Evolutionary conservation across 2,113 vertebrate species (phyloP).

Genomic region (Grammomys surdaster): DNA sequence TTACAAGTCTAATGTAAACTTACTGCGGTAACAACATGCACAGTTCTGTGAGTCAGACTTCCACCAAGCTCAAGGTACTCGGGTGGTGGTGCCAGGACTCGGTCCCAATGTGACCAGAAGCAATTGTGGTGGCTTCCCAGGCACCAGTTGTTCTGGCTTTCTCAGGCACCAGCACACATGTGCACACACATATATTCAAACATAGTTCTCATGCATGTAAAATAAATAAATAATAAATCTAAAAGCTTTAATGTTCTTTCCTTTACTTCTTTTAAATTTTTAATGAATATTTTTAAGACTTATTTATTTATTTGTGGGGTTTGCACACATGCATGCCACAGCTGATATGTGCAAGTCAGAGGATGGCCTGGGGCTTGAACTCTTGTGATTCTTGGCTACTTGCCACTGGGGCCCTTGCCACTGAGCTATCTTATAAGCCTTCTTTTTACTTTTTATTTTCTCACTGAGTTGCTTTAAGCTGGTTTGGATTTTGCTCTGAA

Average conservation of each 20-base stretch:
- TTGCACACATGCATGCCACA: background rate
- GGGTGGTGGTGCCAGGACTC: background rate
- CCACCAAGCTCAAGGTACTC: background rate
- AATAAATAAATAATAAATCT: background rate
- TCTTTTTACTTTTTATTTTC: background rate
- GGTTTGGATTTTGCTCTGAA: background rate
- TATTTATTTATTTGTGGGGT: background rate
- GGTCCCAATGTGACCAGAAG: background rate
- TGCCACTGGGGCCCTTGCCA: background rate
- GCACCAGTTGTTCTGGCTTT: background rate
- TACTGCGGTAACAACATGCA: constrained; percentile 21
- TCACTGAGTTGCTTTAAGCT: background rate
- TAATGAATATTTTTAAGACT: too few relatives aligned
- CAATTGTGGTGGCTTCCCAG: background rate
- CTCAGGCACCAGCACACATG: background rate
- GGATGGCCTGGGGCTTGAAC: background rate
- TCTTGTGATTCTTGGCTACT: background rate
- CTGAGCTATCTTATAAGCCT: background rate
- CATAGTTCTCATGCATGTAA: background rate
- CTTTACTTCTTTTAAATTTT: background rate
- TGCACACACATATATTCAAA: background rate
- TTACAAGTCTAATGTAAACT: constrained; percentile 56
- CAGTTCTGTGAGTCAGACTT: background rate
- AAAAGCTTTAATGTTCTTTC: background rate
- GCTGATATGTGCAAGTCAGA: background rate